These are phyloP conservation scores for Micronycteris hirsuta DNA, from an alignment of 2,113 vertebrate genomes.

Conservation along the genomic window DNA sequence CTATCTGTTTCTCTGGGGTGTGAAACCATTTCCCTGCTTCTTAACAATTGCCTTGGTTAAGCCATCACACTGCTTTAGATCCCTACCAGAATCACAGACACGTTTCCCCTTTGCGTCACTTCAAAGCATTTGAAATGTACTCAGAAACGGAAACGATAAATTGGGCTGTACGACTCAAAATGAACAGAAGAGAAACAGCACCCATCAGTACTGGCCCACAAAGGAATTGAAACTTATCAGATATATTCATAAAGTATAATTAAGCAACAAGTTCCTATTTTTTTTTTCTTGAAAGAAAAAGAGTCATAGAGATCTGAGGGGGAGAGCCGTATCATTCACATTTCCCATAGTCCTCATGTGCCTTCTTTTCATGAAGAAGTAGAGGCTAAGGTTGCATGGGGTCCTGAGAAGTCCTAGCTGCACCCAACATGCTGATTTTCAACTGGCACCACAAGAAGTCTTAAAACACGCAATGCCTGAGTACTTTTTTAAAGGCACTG, in stretches of 20 bases:
- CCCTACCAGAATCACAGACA: constrained; percentile 2
- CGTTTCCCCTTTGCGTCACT: not conserved
- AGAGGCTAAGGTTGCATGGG: not conserved
- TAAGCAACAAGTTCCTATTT: not conserved
- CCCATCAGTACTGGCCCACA: not conserved
- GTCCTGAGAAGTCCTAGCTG: not conserved
- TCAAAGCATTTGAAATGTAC: not conserved
- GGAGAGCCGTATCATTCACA: not conserved
- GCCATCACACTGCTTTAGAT: not conserved
- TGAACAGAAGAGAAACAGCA: not conserved
- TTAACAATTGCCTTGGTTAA: constrained; percentile 12
- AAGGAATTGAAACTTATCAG: not conserved
- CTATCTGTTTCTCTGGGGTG: not conserved
- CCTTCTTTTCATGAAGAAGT: not conserved
- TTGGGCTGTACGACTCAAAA: not conserved
- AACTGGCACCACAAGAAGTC: not conserved
- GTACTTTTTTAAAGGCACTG: not conserved
- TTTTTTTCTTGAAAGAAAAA: constrained; percentile 15
- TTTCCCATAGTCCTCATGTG: not conserved
- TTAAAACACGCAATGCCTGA: not conserved
- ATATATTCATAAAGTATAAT: not conserved
- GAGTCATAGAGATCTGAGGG: not conserved
- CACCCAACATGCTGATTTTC: not conserved
- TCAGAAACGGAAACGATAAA: not conserved
- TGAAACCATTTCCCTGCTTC: constrained; percentile 32